These are phyloP conservation scores for Nemoura dubitans DNA, from an alignment of 2,888 invertebrate species.

Conservation along the genomic window DNA sequence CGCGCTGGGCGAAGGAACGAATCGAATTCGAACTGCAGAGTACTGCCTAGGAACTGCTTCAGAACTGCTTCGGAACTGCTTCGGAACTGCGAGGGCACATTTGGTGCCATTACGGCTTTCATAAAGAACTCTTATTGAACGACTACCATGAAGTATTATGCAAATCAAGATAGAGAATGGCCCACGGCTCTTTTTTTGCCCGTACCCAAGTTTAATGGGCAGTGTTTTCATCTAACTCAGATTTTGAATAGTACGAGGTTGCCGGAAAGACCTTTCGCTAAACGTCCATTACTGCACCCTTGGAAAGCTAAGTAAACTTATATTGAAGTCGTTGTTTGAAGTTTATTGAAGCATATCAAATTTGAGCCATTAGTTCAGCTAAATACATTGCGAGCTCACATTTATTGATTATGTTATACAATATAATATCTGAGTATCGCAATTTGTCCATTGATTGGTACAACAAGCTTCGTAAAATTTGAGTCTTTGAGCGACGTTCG, in stretches of 20 bases:
- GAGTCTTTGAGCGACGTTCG: too few relatives aligned
- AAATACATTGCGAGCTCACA: too few relatives aligned
- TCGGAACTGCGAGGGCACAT: constrained; percentile 3
- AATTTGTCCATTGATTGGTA: too few relatives aligned
- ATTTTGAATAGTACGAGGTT: background rate
- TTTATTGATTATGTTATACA: too few relatives aligned
- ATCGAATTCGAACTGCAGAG: constrained; percentile 31
- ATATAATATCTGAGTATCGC: too few relatives aligned
- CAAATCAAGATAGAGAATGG: background rate
- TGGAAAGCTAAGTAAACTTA: background rate
- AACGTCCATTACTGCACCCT: background rate
- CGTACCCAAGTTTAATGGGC: background rate
- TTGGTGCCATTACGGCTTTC: constrained; percentile 24
- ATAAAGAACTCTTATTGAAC: constrained; percentile 31
- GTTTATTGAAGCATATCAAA: too few relatives aligned
- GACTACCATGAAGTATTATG: constrained; percentile 28
- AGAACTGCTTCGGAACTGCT: background rate
- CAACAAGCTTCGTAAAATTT: too few relatives aligned
- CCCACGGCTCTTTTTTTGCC: background rate
- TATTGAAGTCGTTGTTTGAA: too few relatives aligned
- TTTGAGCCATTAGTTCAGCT: too few relatives aligned
- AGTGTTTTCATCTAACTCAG: constrained; percentile 7
- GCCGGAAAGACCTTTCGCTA: background rate
- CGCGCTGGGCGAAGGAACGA: background rate
- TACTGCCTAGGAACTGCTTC: too few relatives aligned